Conservation (phyloP, 2,888 invertebrate species). For the Melinaea menophilus region DNA sequence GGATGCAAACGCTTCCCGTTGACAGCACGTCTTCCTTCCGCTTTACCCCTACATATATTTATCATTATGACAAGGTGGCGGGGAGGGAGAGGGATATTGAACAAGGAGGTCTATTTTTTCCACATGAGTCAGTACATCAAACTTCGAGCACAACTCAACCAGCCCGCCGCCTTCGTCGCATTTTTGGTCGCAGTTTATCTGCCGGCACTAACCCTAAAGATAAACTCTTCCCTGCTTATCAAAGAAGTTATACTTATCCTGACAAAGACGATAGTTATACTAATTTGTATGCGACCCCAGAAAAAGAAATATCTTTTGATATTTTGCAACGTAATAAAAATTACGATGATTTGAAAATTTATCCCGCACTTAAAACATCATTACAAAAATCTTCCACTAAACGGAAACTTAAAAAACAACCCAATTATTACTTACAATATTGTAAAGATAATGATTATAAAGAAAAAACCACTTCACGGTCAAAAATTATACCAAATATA, state of each 20-base stretch:
- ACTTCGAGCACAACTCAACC: slow-evolving; percentile 45
- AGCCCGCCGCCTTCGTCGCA: slow-evolving; percentile 46
- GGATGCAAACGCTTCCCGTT: slow-evolving; percentile 54
- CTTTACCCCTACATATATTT: slow-evolving; percentile 49
- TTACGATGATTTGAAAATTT: neutral
- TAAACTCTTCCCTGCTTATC: slow-evolving; percentile 47
- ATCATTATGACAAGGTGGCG: slow-evolving; percentile 31
- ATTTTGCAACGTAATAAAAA: too few species aligned
- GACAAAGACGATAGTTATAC: slow-evolving; percentile 39
- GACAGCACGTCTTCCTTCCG: slow-evolving; percentile 61
- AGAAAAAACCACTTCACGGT: slow-evolving; percentile 4
- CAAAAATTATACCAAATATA: slow-evolving; percentile 4
- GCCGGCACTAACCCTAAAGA: slow-evolving; percentile 49
- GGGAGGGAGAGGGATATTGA: slow-evolving; percentile 15
- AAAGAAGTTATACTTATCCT: slow-evolving; percentile 59
- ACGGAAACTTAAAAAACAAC: slow-evolving; percentile 17
- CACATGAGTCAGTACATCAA: neutral
- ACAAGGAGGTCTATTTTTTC: neutral
- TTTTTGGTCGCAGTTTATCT: slow-evolving; percentile 59
- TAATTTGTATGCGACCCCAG: neutral
- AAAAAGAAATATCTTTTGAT: too few species aligned
- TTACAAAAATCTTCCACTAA: slow-evolving; percentile 15
- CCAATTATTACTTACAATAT: slow-evolving; percentile 6
- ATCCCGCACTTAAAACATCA: slow-evolving; percentile 12
- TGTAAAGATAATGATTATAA: slow-evolving; percentile 4